These are phyloP conservation scores for Lutraria lutraria DNA, from an alignment of 2,888 invertebrate genomes.

Conservation along the genomic window DNA sequence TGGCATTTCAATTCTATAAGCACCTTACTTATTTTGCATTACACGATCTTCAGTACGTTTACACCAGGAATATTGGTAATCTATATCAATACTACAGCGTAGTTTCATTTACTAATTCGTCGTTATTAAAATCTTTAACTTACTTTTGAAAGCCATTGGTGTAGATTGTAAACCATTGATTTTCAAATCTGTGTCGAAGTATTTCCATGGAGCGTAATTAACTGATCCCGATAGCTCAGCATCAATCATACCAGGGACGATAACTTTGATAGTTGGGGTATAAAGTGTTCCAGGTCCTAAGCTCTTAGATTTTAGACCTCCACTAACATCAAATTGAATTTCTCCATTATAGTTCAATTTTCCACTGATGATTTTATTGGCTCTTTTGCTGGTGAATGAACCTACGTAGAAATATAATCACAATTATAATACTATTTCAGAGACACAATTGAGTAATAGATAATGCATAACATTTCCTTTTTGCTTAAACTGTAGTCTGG, in stretches of 20 bases:
- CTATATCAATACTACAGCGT: not conserved
- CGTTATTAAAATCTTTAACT: constrained; percentile 29
- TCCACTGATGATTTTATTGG: constrained; percentile 63
- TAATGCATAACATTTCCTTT: not conserved
- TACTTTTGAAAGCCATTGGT: constrained; percentile 75
- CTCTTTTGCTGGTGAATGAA: constrained; percentile 50
- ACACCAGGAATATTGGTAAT: not conserved
- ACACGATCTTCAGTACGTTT: not conserved
- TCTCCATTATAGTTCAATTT: constrained; percentile 63
- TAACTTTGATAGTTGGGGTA: constrained; percentile 65
- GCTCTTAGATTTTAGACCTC: constrained; percentile 52
- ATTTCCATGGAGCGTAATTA: constrained; percentile 69
- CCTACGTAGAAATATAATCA: constrained; percentile 45
- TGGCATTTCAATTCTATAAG: not conserved
- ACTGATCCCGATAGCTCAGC: constrained; percentile 64
- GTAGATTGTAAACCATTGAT: constrained; percentile 69
- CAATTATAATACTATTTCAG: too few species aligned
- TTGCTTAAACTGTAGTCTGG: too few species aligned
- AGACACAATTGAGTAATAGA: not conserved
- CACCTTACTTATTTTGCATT: not conserved
- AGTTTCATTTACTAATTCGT: not conserved
- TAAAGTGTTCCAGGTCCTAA: constrained; percentile 67
- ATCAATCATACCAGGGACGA: constrained; percentile 44
- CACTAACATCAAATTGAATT: constrained; percentile 63
- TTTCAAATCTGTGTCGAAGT: constrained; percentile 70